A percentile compares a stretch with the other conserved stretches of the same genome.
Conservation (phyloP, 2,113 vertebrate species). For the Oreotrochilus melanogaster region DNA sequence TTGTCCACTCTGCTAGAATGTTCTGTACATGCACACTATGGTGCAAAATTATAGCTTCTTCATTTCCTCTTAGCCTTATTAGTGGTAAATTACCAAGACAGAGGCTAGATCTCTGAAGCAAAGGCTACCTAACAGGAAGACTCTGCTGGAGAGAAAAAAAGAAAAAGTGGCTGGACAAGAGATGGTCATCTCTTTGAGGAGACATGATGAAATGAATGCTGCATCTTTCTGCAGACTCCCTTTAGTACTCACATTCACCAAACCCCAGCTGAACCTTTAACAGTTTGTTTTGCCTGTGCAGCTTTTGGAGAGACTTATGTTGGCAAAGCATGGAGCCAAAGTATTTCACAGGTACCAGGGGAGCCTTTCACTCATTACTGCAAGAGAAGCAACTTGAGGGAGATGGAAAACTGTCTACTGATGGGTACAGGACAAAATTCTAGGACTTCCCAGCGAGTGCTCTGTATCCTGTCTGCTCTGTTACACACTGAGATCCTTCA, state of each 20-base stretch:
- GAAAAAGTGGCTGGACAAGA: not conserved
- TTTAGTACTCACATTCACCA: not conserved
- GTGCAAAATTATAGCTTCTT: not conserved
- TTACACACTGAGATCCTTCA: not conserved
- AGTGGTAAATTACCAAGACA: not conserved
- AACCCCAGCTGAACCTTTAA: not conserved
- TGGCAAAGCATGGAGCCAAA: not conserved
- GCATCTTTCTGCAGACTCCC: not conserved
- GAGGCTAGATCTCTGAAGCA: not conserved
- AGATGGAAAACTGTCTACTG: not conserved
- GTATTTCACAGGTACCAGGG: not conserved
- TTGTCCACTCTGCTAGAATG: not conserved
- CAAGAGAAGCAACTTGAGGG: not conserved
- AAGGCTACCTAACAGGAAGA: not conserved
- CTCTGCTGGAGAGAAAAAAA: not conserved
- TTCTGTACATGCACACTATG: not conserved
- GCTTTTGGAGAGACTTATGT: not conserved
- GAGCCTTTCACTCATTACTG: not conserved
- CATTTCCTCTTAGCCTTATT: not conserved
- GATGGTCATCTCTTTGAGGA: not conserved
- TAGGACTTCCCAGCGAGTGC: not conserved
- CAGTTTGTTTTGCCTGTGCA: not conserved
- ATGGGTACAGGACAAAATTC: not conserved
- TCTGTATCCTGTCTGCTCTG: not conserved
- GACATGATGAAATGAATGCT: not conserved